A percentile compares a stretch with the other conserved stretches of the same genome.
Conservation (phyloP, 2,888 invertebrate genomes). For the Choreutis nemorana region DNA sequence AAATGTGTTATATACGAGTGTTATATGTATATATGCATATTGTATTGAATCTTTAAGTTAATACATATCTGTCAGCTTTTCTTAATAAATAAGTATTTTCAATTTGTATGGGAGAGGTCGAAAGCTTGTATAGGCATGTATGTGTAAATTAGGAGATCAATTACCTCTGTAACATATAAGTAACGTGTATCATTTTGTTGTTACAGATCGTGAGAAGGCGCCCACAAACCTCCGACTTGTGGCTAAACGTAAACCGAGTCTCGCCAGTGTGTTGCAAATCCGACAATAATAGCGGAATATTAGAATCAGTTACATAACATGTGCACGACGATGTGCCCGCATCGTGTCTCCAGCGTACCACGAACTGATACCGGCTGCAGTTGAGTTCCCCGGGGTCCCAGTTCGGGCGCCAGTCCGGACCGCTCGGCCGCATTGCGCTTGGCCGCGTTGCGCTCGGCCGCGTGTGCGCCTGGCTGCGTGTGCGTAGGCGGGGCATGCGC, state of each 20-base stretch:
- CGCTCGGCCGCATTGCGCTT: neutral
- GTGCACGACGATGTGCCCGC: slow-evolving; percentile 14
- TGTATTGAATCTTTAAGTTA: too few species aligned
- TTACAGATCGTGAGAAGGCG: slow-evolving; percentile 46
- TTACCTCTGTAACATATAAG: too few species aligned
- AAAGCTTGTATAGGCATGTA: too few species aligned
- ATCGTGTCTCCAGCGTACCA: too few species aligned
- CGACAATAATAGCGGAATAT: slow-evolving; percentile 25
- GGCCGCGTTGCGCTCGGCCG: neutral
- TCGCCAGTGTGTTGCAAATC: slow-evolving; percentile 15
- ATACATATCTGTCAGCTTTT: too few species aligned
- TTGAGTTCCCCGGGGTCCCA: slow-evolving; percentile 6
- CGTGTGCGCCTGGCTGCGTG: neutral
- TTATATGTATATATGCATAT: too few species aligned
- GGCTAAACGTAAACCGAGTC: slow-evolving; percentile 30
- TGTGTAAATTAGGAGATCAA: too few species aligned
- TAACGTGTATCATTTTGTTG: slow-evolving; percentile 40
- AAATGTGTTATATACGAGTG: too few species aligned
- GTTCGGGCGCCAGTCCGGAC: slow-evolving; percentile 5
- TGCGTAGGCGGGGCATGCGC: slow-evolving; percentile 30
- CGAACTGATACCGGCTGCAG: slow-evolving; percentile 17
- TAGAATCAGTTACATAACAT: slow-evolving; percentile 15
- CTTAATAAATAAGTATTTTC: too few species aligned
- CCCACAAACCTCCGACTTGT: slow-evolving; percentile 33
- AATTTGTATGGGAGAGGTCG: too few species aligned